These are phyloP conservation scores for Phymatocera aterrima DNA, from an alignment of 2,888 invertebrate species.

Conservation along the genomic window DNA sequence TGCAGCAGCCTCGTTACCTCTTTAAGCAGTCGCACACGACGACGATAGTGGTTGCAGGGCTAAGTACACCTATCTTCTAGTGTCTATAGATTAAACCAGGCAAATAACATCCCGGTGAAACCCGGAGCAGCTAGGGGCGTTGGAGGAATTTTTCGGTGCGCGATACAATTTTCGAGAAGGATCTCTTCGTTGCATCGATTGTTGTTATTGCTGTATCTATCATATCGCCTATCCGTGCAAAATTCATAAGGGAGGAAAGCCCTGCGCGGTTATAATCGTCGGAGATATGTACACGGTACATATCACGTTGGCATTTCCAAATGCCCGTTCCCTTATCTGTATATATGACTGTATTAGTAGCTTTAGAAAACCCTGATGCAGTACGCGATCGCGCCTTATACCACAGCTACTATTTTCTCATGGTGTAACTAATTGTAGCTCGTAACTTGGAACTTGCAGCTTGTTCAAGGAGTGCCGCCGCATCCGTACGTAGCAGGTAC, in stretches of 20 bases:
- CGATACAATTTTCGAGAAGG: background rate
- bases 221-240: no score
- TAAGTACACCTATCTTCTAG: background rate
- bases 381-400: slow-evolving; percentile 10
- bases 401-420: background rate
- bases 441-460: no score
- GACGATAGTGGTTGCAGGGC: background rate
- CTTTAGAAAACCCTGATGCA: background rate
- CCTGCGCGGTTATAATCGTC: slow-evolving; percentile 54
- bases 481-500: no score
- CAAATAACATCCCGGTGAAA: background rate
- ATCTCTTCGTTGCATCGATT: background rate
- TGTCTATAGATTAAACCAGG: background rate
- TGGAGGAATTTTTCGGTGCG: background rate
- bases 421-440: no score
- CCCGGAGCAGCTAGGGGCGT: no score
- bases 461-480: no score
- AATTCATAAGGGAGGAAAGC: background rate
- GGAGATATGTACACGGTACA: slow-evolving; percentile 58
- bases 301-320: slow-evolving; percentile 65
- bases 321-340: slow-evolving; percentile 56
- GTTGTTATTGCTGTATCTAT: background rate
- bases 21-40: slow-evolving; percentile 5
- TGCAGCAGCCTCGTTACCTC: slow-evolving; percentile 27
- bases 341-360: background rate